Percentiles rank a stretch among this genome's conserved stretches.
Evolutionary conservation across 2,113 vertebrate species (phyloP).

Genomic region (Herpetotheres cachinnans): DNA sequence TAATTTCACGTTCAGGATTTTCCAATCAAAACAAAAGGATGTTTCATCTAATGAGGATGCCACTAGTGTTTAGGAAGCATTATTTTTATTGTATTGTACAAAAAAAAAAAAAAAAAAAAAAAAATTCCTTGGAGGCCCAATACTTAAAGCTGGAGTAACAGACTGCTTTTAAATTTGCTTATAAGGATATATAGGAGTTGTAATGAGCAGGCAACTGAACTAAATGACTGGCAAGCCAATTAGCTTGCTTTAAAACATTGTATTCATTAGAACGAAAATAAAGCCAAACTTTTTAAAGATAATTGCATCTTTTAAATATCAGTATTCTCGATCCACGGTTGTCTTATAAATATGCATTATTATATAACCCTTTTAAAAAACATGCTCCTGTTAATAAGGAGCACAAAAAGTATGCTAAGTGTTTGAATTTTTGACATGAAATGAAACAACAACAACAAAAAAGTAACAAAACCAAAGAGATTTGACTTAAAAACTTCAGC

Average conservation of each 20-base stretch:
- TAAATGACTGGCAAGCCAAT: conserved; percentile 69
- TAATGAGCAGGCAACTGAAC: conserved; percentile 72
- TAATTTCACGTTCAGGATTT: conserved; percentile 23
- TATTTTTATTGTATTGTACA: background rate
- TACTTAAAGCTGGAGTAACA: background rate
- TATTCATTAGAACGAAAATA: conserved; percentile 70
- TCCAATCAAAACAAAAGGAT: conserved; percentile 18
- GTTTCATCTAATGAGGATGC: background rate
- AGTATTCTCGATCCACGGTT: conserved; percentile 48
- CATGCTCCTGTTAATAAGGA: background rate
- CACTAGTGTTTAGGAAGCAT: background rate
- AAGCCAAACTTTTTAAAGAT: conserved; percentile 73
- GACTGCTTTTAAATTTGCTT: conserved; percentile 68
- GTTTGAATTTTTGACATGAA: background rate
- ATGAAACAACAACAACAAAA: background rate
- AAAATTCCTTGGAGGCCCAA: background rate
- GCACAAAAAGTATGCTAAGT: background rate
- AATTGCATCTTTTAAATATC: conserved; percentile 75
- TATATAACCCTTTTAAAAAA: conserved; percentile 47
- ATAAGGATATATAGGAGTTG: conserved; percentile 19
- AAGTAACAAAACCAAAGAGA: background rate
- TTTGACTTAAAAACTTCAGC: background rate
- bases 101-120: background rate
- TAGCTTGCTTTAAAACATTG: conserved; percentile 69
- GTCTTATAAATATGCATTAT: conserved; percentile 74